Percentiles rank a stretch among this genome's conserved stretches.
Evolutionary conservation across 2,888 invertebrate genomes (phyloP).

Genomic region (Lottia gigantea): DNA sequence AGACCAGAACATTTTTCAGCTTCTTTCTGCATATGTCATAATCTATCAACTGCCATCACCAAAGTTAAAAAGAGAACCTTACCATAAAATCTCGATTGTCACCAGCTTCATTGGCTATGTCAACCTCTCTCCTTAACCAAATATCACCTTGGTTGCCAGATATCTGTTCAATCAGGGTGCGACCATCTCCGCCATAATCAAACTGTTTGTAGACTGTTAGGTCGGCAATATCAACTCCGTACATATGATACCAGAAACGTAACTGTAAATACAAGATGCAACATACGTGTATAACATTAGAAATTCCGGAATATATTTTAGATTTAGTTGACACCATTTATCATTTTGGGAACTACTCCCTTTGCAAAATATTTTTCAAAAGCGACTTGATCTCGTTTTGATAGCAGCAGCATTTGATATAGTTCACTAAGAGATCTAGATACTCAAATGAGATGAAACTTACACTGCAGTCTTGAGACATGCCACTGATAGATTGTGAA

Average conservation of each 20-base stretch:
- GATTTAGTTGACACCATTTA: no score
- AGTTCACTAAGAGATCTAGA: no score
- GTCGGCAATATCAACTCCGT: conserved; percentile 46
- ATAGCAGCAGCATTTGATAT: no score
- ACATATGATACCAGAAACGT: conserved; percentile 56
- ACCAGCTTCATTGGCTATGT: conserved; percentile 21
- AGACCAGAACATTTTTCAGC: no score
- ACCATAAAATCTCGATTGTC: conserved; percentile 39
- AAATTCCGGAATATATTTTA: no score
- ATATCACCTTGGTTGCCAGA: conserved; percentile 44
- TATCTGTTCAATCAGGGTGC: conserved; percentile 28
- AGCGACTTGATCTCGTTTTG: no score
- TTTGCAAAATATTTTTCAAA: no score
- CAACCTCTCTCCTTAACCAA: conserved; percentile 37
- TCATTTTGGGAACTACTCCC: no score
- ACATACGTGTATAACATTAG: no score
- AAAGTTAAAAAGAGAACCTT: not conserved
- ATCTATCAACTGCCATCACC: no score
- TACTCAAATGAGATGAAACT: conserved; percentile 13
- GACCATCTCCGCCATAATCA: conserved; percentile 33
- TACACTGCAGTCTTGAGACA: conserved; percentile 42
- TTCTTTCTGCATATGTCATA: no score
- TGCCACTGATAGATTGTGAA: conserved; percentile 37
- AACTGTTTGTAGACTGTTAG: conserved; percentile 44
- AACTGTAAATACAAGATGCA: conserved; percentile 33